These are phyloP conservation scores for Psilopogon haemacephalus DNA, from an alignment of 2,113 vertebrate species.

Conservation along the genomic window DNA sequence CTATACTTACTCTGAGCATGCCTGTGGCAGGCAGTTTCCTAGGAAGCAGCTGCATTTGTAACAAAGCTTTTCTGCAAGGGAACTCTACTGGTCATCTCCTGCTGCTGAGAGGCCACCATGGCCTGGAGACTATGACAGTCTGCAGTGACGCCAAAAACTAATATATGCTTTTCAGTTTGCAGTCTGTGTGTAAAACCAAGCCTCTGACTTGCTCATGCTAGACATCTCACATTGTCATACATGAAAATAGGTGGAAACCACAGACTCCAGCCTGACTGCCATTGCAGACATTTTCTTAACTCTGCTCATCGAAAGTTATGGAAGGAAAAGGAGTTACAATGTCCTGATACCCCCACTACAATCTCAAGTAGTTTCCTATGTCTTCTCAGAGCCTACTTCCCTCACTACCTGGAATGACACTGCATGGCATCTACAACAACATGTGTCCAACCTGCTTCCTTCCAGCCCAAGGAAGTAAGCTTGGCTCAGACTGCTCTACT, in stretches of 20 bases:
- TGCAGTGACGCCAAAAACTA: not conserved
- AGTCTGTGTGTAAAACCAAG: not conserved
- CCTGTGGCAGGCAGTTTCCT: not conserved
- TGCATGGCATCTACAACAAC: not conserved
- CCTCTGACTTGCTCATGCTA: not conserved
- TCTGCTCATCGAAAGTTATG: not conserved
- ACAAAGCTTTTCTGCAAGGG: conserved; percentile 4
- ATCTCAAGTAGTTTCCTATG: not conserved
- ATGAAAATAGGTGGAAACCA: not conserved
- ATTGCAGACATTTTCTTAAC: not conserved
- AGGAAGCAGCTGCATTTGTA: not conserved
- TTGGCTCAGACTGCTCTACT: not conserved
- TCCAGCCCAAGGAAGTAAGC: not conserved
- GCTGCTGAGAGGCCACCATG: not conserved
- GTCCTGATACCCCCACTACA: not conserved
- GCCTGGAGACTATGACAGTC: not conserved
- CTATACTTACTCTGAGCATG: not conserved
- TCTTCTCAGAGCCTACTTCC: not conserved
- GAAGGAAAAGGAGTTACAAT: not conserved
- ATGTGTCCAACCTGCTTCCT: not conserved
- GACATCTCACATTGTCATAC: not conserved
- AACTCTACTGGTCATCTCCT: conserved; percentile 2
- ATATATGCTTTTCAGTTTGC: not conserved
- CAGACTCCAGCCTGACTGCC: not conserved
- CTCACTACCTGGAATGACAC: not conserved